Conservation (phyloP, 2,113 vertebrate species). For the Turnix velox region DNA sequence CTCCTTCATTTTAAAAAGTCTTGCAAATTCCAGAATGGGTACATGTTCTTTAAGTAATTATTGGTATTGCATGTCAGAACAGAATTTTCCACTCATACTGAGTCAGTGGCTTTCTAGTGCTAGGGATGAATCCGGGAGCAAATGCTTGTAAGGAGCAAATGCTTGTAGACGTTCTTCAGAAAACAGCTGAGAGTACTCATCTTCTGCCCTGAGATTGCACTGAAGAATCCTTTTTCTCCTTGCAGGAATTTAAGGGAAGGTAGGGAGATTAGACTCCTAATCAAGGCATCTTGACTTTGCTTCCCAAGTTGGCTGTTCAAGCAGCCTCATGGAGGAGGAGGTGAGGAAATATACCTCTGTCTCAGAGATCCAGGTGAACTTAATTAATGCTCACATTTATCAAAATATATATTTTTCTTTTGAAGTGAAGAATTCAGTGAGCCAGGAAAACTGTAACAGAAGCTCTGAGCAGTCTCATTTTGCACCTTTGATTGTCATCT, state of each 20-base stretch:
- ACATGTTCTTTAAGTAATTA: neutral
- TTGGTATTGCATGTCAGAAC: neutral
- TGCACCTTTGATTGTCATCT: too few relatives aligned
- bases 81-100: neutral
- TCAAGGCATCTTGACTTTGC: neutral
- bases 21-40: neutral
- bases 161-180: neutral
- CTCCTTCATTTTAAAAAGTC: neutral
- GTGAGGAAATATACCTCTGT: neutral
- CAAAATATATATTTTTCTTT: neutral
- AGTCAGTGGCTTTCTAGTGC: neutral
- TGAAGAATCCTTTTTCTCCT: neutral
- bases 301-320: neutral
- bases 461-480: neutral
- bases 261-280: neutral
- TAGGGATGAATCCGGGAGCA: neutral
- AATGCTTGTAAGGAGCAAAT: fast-evolving
- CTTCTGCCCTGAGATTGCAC: neutral
- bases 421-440: neutral
- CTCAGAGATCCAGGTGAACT: neutral
- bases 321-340: fast-evolving
- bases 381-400: neutral
- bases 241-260: neutral
- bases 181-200: neutral
- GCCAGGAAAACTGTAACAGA: neutral